A percentile compares a stretch with the other conserved stretches of the same genome.
Conservation (phyloP, 2,797 vertebrate species). For the Sebastes matsubarae region DNA sequence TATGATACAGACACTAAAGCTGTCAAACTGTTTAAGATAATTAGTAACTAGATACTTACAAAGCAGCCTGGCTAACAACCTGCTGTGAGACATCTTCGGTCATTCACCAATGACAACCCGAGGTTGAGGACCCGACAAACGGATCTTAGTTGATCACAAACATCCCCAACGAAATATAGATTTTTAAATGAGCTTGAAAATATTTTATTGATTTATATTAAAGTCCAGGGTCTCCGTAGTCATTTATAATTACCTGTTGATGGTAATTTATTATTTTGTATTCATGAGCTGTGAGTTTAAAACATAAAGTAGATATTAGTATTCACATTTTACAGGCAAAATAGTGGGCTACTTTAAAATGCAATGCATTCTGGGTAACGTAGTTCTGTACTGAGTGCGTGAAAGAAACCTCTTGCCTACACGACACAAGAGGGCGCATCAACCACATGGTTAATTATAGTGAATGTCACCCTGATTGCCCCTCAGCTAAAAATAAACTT, state of each 20-base stretch:
- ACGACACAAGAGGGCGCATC: slow-evolving; percentile 47
- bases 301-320: fast-evolving
- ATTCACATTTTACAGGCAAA: slow-evolving; percentile 19
- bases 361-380: slow-evolving; percentile 61
- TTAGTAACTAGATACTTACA: slow-evolving; percentile 77
- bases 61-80: slow-evolving; percentile 83
- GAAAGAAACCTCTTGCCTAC: background rate
- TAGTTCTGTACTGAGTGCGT: slow-evolving; percentile 19
- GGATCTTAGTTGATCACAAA: slow-evolving; percentile 55
- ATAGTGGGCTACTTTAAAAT: background rate
- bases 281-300: fast-evolving
- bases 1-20: background rate
- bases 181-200: background rate
- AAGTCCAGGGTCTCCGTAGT: fast-evolving
- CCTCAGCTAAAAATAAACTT: background rate
- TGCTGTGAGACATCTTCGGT: slow-evolving; percentile 88
- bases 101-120: slow-evolving; percentile 90
- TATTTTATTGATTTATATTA: fast-evolving
- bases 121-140: slow-evolving; percentile 61
- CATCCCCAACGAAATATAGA: background rate
- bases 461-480: background rate
- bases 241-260: fast-evolving
- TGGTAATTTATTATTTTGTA: background rate
- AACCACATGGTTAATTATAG: background rate
- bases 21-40: background rate